Conservation (phyloP, 2,797 vertebrate species). For the Meda fulgida region DNA sequence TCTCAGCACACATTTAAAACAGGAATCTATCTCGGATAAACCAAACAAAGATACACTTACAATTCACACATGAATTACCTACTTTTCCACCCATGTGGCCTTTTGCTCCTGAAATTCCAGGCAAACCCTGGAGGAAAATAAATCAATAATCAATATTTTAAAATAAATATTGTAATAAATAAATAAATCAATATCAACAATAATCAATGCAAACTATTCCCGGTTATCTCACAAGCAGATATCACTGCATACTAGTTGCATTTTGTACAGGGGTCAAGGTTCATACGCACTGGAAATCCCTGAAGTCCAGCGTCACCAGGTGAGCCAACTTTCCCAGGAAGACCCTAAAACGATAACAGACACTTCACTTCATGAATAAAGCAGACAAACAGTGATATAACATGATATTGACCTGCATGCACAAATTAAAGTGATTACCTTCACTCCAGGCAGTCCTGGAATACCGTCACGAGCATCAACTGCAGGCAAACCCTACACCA, state of each 20-base stretch:
- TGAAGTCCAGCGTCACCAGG: constrained; percentile 88
- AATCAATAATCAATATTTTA: neutral
- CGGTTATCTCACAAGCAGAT: neutral
- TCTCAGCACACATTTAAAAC: neutral
- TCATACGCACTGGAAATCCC: constrained; percentile 88
- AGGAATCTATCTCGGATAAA: neutral
- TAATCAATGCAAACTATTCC: neutral
- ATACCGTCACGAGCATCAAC: constrained; percentile 92
- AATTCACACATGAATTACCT: constrained; percentile 48
- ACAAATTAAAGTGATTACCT: constrained; percentile 73
- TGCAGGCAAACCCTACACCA: constrained; percentile 85
- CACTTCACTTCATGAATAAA: constrained; percentile 27
- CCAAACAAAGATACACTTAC: neutral
- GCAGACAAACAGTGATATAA: neutral
- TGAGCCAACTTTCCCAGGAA: constrained; percentile 88
- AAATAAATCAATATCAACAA: no score
- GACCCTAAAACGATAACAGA: constrained; percentile 78
- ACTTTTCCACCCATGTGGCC: constrained; percentile 85
- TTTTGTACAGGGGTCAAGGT: neutral
- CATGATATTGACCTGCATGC: neutral
- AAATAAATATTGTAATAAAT: no score
- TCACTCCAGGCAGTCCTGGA: constrained; percentile 89
- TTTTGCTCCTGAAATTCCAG: constrained; percentile 86
- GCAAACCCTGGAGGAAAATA: constrained; percentile 82
- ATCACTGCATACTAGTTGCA: neutral